Percentiles rank a stretch among this genome's conserved stretches.
These are phyloP conservation scores for Chrysopilus asiliformis DNA, from an alignment of 2,888 invertebrate genomes.

Conservation along the genomic window DNA sequence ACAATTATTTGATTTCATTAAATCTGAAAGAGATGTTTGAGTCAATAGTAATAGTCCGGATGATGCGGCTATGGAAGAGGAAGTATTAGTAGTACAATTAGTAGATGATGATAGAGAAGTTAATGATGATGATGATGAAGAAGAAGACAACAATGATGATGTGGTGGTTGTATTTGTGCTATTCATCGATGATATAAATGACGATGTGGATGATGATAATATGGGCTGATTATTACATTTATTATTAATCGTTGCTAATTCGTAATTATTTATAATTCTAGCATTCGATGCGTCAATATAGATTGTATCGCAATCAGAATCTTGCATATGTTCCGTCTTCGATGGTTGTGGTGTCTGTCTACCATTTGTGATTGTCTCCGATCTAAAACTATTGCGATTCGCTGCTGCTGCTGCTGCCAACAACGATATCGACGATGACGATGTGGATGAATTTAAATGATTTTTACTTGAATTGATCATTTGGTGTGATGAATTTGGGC, in stretches of 20 bases:
- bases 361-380: no score
- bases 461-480: slow-evolving; percentile 5
- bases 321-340: no score
- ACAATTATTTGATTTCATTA: slow-evolving; percentile 11
- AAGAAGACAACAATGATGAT: neutral
- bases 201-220: neutral
- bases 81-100: no score
- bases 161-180: neutral
- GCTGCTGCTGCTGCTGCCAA: no score
- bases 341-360: no score
- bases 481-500: slow-evolving; percentile 10
- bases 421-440: slow-evolving; percentile 4
- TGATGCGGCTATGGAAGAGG: no score
- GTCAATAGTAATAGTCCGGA: no score
- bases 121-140: slow-evolving; percentile 8
- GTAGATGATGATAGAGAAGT: slow-evolving; percentile 8
- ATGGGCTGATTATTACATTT: slow-evolving; percentile 4
- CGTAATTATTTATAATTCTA: slow-evolving; percentile 2
- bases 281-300: slow-evolving; percentile 4
- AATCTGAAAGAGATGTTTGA: slow-evolving; percentile 16
- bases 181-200: neutral
- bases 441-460: slow-evolving; percentile 1
- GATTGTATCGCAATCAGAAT: no score
- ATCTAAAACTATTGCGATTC: no score
- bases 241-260: slow-evolving; percentile 4